Base-by-base conservation (phyloP, 2,113 vertebrate species). In the Abramis brama region DNA sequence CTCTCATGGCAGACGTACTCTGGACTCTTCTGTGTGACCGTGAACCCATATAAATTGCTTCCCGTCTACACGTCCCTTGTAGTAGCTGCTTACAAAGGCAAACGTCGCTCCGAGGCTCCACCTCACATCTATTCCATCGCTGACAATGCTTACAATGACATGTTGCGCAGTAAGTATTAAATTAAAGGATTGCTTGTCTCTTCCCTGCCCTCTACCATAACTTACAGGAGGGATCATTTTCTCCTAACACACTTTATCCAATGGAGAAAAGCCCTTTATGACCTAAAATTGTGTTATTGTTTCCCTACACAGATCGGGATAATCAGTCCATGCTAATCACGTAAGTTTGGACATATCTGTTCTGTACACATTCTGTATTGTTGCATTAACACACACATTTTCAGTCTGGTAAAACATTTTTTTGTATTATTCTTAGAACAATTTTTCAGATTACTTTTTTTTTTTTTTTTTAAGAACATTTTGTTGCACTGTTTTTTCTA, bases 301-400 rank as follows among this genome's bases (percentile, higher is more conserved):
- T 57, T 62, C 88, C 93, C 78, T 92, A 93, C 10, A 74, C 94
- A 99, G 97, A 98, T 95, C 95, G 97, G 0, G 97, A 98, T 85
- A 99, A 98, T 93, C 97, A 99, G 92, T 98, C 97, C 89, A 99
- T 99, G 97, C 95, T 98, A 62, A 98, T 98, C 95, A 99, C 97
- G 97, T 98, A 95, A 97, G 97, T 97, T 62, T 77, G 2, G 45
- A 79, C 10, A 71, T 36, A 17, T 30, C 15, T 39, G 59, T 8
- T 30, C 15, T 39, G 59, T 8, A 78, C 17, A 36, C 25, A 55
- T 17, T 70, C 15, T 79, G 15, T 17, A 23, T 23, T 60, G 19
- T 1, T 57, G 77, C 30, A 23, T 60, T 59, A 25, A 59, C 21
- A 43, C 13, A 76, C 47, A 55, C 10, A 55, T 78, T 78, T 33